Conservation (phyloP, 2,888 invertebrate species). For the Patella caerulea region DNA sequence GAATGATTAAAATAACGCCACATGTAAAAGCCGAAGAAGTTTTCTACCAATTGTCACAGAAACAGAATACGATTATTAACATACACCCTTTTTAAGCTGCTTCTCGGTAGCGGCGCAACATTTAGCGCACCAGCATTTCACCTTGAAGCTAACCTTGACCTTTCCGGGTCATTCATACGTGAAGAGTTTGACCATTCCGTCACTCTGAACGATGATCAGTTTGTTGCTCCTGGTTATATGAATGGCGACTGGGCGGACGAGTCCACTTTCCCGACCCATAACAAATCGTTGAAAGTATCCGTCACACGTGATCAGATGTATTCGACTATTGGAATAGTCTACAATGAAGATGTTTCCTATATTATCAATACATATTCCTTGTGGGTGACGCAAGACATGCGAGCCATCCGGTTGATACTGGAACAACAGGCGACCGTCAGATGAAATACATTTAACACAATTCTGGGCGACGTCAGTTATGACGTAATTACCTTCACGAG, state of each 20-base stretch:
- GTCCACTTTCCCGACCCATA: slow-evolving; percentile 51
- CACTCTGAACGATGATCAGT: slow-evolving; percentile 60
- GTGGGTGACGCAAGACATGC: slow-evolving; percentile 49
- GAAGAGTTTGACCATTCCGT: slow-evolving; percentile 63
- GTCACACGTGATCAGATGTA: slow-evolving; percentile 54
- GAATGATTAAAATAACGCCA: too few relatives aligned
- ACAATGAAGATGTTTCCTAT: slow-evolving; percentile 59
- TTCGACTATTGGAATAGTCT: slow-evolving; percentile 54
- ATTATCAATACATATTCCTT: slow-evolving; percentile 57
- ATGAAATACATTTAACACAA: slow-evolving; percentile 47
- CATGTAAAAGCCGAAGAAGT: background rate
- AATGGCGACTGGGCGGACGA: slow-evolving; percentile 57
- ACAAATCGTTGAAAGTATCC: slow-evolving; percentile 57
- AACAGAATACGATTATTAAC: background rate
- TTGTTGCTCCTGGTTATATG: slow-evolving; percentile 51
- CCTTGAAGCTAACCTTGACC: slow-evolving; percentile 28
- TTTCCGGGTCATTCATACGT: slow-evolving; percentile 46
- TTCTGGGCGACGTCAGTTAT: slow-evolving; percentile 53
- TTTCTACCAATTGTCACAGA: background rate
- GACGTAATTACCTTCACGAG: slow-evolving; percentile 50
- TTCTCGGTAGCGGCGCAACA: background rate
- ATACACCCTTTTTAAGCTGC: background rate
- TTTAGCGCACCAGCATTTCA: slow-evolving; percentile 9
- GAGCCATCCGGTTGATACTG: slow-evolving; percentile 44
- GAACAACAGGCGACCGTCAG: slow-evolving; percentile 46